Conservation (phyloP, 2,797 vertebrate genomes). For the Balearica regulorum region DNA sequence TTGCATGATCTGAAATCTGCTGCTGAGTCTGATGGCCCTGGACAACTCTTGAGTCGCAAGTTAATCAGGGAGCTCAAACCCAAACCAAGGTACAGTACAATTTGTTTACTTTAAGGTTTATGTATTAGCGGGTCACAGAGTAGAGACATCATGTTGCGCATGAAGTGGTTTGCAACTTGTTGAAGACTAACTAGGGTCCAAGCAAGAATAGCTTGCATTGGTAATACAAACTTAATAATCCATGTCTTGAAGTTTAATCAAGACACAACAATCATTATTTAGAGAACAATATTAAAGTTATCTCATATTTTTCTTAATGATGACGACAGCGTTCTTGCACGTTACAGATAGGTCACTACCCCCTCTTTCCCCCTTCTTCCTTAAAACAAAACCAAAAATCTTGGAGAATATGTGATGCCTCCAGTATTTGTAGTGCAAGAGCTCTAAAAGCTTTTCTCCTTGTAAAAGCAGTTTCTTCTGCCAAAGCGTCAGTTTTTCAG, state of each 20-base stretch:
- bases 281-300: background rate
- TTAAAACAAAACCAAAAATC: background rate
- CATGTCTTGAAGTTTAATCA: background rate
- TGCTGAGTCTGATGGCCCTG: background rate
- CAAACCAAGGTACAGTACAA: background rate
- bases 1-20: background rate
- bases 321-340: background rate
- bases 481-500: background rate
- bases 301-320: background rate
- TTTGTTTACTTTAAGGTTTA: background rate
- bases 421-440: background rate
- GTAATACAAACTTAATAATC: background rate
- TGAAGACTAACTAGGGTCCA: background rate
- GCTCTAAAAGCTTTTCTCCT: background rate
- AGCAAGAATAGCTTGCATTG: background rate
- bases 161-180: background rate
- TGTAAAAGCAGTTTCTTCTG: background rate
- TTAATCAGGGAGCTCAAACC: background rate
- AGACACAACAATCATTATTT: background rate
- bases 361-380: background rate
- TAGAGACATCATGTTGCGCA: background rate
- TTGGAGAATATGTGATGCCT: background rate
- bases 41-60: background rate
- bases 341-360: background rate
- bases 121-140: background rate